Conservation (phyloP, 2,113 vertebrate genomes). For the Lepidothrix coronata region DNA sequence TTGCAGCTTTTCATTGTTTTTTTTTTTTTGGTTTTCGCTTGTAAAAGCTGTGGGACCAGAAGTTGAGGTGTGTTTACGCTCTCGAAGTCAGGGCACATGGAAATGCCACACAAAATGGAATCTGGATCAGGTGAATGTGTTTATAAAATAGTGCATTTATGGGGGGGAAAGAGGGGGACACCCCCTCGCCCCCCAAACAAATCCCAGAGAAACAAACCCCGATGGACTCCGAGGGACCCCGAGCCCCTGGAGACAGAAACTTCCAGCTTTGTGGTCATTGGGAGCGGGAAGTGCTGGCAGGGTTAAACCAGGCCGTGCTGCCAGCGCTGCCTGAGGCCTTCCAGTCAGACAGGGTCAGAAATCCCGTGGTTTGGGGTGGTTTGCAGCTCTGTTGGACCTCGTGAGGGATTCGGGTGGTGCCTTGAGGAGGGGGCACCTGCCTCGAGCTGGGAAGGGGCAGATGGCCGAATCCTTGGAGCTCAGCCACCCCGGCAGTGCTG, state of each 20-base stretch:
- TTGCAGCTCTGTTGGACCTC: not conserved
- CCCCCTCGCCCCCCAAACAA: not conserved
- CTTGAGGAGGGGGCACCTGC: not conserved
- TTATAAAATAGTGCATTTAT: not conserved
- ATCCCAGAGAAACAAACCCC: not conserved
- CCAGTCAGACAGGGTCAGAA: not conserved
- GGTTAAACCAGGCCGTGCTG: not conserved
- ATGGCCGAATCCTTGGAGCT: not conserved
- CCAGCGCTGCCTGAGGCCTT: not conserved
- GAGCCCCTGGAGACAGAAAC: not conserved
- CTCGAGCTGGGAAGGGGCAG: not conserved
- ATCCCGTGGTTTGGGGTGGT: not conserved
- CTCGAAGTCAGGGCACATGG: not conserved
- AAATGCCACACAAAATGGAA: not conserved
- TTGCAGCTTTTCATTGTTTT: slow-evolving; percentile 32
- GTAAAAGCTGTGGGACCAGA: slow-evolving; percentile 33
- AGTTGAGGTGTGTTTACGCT: slow-evolving; percentile 3
- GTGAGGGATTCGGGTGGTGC: not conserved
- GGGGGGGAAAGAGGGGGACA: not conserved
- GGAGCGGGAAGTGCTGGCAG: not conserved
- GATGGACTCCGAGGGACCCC: not conserved
- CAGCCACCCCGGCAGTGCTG: not conserved
- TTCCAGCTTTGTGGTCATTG: not conserved
- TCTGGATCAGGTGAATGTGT: slow-evolving; percentile 25
- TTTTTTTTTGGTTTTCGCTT: slow-evolving; percentile 23